phyloP scores from a whole-genome alignment of 1,140 invertebrate genomes.

The Drosophila ficusphila region DNA sequence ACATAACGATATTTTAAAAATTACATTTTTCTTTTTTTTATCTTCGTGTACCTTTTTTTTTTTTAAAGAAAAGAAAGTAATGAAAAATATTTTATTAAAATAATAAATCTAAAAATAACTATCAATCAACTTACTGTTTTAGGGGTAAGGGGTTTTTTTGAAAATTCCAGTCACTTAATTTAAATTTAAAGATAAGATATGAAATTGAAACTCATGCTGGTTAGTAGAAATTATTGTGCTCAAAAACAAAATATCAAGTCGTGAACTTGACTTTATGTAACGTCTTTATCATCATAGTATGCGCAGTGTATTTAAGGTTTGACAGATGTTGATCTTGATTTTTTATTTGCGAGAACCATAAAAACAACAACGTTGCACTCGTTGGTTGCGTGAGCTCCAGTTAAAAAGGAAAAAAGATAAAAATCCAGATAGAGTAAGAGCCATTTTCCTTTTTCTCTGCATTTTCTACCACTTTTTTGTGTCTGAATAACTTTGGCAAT shows the following conservation, averaged over 20 bases:
- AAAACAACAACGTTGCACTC: slow-evolving; percentile 31
- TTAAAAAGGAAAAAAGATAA: slow-evolving; percentile 20
- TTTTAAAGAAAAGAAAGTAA: too few relatives aligned
- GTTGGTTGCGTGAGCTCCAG: slow-evolving; percentile 27
- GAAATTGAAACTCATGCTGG: slow-evolving; percentile 3
- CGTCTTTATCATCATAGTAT: too few relatives aligned
- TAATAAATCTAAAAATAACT: too few relatives aligned
- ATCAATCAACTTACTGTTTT: too few relatives aligned
- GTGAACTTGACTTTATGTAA: too few relatives aligned
- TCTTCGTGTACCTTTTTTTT: too few relatives aligned
- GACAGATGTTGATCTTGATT: not conserved
- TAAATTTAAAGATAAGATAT: slow-evolving; percentile 29
- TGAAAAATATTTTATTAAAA: not conserved
- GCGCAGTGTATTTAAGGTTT: slow-evolving; percentile 11
- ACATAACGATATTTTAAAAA: not conserved
- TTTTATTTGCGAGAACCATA: slow-evolving; percentile 11
- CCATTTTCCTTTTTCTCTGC: slow-evolving; percentile 25
- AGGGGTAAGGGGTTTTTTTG: too few relatives aligned
- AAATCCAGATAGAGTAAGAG: slow-evolving; percentile 12
- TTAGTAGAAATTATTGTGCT: not conserved
- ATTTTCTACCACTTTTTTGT: slow-evolving; percentile 29
- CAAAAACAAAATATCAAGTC: too few relatives aligned
- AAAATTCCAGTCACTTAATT: slow-evolving; percentile 6
- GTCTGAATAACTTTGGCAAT: slow-evolving; percentile 67
- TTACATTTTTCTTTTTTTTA: not conserved